A percentile compares a stretch with the other conserved stretches of the same genome.
These are phyloP conservation scores for Gymnarchus niloticus DNA, from an alignment of 2,113 vertebrate genomes.

Conservation along the genomic window DNA sequence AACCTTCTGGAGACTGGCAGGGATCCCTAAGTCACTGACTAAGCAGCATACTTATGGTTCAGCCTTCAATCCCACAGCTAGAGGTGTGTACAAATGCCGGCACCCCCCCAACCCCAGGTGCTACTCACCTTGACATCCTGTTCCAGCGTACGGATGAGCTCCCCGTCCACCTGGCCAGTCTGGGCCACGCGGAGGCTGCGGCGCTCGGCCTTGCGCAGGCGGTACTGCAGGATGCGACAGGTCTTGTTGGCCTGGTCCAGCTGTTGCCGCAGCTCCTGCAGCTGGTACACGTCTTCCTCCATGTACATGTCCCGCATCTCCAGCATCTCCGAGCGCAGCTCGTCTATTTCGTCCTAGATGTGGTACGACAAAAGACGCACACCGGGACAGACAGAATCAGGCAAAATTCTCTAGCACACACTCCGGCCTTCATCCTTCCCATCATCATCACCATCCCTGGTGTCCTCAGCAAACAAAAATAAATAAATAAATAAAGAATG, in stretches of 20 bases:
- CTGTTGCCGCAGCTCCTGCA: constrained; percentile 93
- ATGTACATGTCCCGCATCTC: constrained; percentile 98
- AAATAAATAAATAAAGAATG: too few species aligned
- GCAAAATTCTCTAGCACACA: too few species aligned
- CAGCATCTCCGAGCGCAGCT: constrained; percentile 93
- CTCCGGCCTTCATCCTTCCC: not conserved
- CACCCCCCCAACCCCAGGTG: not conserved
- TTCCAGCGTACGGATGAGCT: constrained; percentile 87
- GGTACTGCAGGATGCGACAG: constrained; percentile 95
- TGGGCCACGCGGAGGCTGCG: constrained; percentile 89
- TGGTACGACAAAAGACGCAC: constrained; percentile 8
- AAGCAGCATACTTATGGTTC: not conserved
- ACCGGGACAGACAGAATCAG: constrained; percentile 9
- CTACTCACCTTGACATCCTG: constrained; percentile 88
- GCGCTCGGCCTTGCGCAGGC: constrained; percentile 89
- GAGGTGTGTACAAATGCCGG: not conserved
- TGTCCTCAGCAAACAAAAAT: too few species aligned
- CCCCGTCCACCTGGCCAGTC: constrained; percentile 88
- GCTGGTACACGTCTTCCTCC: constrained; percentile 95
- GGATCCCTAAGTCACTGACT: not conserved
- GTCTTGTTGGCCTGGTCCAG: constrained; percentile 96
- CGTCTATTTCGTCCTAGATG: constrained; percentile 90
- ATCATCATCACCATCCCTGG: not conserved
- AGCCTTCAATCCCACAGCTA: not conserved
- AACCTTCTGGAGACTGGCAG: not conserved